A percentile compares a stretch with the other conserved stretches of the same genome.
phyloP scores from a whole-genome alignment of 2,888 invertebrate species.

The Cheilosia variabilis region DNA sequence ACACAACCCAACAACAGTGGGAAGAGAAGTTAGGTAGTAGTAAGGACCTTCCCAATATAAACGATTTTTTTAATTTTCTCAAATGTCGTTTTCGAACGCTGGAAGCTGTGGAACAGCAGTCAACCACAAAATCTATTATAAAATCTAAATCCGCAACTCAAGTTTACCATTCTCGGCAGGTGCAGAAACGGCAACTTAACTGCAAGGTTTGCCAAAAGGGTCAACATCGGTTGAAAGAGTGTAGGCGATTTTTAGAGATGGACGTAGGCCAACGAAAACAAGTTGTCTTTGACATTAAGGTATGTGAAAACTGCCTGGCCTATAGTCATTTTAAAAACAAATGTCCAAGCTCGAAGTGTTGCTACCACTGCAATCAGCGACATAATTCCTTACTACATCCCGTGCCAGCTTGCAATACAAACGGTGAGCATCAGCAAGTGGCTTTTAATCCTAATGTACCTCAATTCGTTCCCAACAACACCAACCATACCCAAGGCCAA shows the following conservation, averaged over 20 bases:
- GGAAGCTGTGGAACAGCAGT: neutral
- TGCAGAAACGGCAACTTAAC: neutral
- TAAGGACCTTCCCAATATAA: neutral
- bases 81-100: neutral
- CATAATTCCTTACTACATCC: too few species aligned
- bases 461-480: neutral
- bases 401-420: too few species aligned
- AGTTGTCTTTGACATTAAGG: neutral
- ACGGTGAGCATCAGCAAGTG: too few species aligned
- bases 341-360: conserved; percentile 7
- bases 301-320: neutral
- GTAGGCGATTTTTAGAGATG: neutral
- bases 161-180: neutral
- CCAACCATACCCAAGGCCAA: neutral
- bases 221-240: neutral
- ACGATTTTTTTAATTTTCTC: neutral
- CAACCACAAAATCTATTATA: neutral
- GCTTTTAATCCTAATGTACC: neutral
- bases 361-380: neutral
- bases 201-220: neutral
- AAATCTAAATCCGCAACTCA: neutral
- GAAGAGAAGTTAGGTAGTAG: neutral
- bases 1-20: neutral
- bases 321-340: neutral
- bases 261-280: neutral